Evolutionary conservation across 2,113 vertebrate species (phyloP), one percentile per base, ranked within the genome.

Genomic region (Lipotes vexillifer): DNA sequence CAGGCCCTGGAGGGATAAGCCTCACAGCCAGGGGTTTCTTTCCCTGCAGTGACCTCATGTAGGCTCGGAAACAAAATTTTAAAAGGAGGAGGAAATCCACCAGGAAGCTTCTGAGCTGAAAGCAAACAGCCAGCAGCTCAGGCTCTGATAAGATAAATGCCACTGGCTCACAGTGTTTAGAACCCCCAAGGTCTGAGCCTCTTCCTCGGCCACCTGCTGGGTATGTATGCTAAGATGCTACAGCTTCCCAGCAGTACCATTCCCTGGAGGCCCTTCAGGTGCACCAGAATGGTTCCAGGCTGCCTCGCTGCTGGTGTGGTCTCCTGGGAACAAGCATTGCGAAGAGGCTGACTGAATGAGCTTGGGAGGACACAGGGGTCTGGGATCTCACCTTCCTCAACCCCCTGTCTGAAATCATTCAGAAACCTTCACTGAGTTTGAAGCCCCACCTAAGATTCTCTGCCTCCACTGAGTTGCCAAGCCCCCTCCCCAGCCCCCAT

Each of bases 81-180:
- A 57, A 57, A 36, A 87, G 11, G 44, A 55, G 27, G 18, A 74
- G 49, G 61, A 91, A 82, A 93, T 81, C 57, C 66, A 82, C 59
- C n/a, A 55, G 15, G 63, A 78, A 71, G 75, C 65, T 69, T 57
- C 87, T 77, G 77, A 71, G 85, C 75, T 63, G 52, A 82, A 87
- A 91, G 92, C 85, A 66, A 96, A 89, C 5, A 23, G 77, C 84
- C 88, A 72, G 89, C 59, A n/a, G 69, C 55, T 61, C 61, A 11
- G n/a, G 52, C 71, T 94, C 92, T 74, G 85, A 75, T 65, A 90
- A 84, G 93, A 94, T 71, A 88, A 95, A 96, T 71, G 72, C 29
- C 52, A 41, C 66, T 59, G 41, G 77, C 61, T 65, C 63, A 31
- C 71, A n/a, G 87, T 33, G 86, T 38, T 84, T 29, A 82, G 93